A percentile compares a stretch with the other conserved stretches of the same genome.
These are phyloP conservation scores for Stylophora pistillata DNA, from an alignment of 64 coral and sea anemone genomes.

Conservation along the genomic window DNA sequence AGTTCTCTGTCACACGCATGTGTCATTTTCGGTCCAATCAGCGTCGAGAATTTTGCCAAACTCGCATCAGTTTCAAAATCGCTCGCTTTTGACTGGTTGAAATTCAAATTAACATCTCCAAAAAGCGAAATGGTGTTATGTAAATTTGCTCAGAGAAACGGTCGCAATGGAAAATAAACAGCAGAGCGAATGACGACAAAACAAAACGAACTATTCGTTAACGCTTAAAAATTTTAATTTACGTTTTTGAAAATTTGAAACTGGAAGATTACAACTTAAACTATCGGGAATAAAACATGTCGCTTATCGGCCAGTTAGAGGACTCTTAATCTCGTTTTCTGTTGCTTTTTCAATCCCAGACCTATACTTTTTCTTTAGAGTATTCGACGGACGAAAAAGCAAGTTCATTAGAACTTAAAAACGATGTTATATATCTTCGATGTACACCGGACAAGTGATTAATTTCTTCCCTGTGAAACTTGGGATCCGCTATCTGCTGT, in stretches of 20 bases:
- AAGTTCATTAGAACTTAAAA: no score
- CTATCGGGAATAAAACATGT: not conserved
- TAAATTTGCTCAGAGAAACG: conserved; percentile 38
- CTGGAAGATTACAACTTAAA: not conserved
- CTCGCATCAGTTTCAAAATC: conserved; percentile 13
- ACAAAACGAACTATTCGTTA: not conserved
- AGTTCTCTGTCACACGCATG: not conserved
- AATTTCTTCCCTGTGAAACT: no score
- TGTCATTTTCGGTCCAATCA: conserved; percentile 15
- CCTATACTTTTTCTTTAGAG: no score
- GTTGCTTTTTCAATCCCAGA: not conserved
- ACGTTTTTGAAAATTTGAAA: not conserved
- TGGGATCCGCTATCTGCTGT: no score
- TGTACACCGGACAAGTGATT: no score
- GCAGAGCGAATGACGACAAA: not conserved
- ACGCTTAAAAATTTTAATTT: not conserved
- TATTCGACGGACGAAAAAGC: no score
- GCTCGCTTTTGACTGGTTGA: not conserved
- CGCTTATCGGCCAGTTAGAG: not conserved
- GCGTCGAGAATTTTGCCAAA: not conserved
- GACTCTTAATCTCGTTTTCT: not conserved
- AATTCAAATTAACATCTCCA: conserved; percentile 8
- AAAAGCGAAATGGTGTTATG: conserved; percentile 13
- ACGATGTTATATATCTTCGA: no score
- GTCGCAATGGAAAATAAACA: conserved; percentile 44